Evolutionary conservation across 2,888 invertebrate genomes (phyloP), one percentile per base, ranked within the genome.

Genomic region (Serrognathus titanus): DNA sequence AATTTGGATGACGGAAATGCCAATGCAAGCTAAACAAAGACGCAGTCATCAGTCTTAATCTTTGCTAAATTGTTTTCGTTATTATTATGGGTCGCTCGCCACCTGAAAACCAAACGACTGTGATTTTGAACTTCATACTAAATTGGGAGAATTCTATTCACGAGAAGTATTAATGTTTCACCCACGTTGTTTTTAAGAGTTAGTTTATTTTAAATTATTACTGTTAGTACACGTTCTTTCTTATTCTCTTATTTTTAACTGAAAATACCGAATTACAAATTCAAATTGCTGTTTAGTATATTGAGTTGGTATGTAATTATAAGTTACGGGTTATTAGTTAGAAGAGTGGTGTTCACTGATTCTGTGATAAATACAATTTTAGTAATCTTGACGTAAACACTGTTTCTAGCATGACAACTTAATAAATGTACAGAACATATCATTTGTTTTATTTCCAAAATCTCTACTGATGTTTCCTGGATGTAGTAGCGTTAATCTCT

Each of bases 321-420:
- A 63, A 66, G 62, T 69, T 73, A 76, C 75, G 75, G 77, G 75
- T 75, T 74, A 75, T 73, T 72, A 71, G 70, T 66, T 70, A 64
- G 65, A 68, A 72, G 67, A 69, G 67, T 69, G 70, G 77, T 78
- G 77, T 78, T 78, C 78, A 78, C 77, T 75, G 74, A 77, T 78
- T 76, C 78, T 78, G 78, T 78, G 78, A 77, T 77, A 77, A 77
- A 76, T 73, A 77, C 74, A 76, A 74, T 76, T 76, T 77, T 76
- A 76, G 75, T 76, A 77, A 75, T 69, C 72, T 73, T 77, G 72
- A 76, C 72, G 74, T 76, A 75, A 76, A 76, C 75, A 76, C 73
- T 76, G 75, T 77, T 77, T 77, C 74, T 77, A 76, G 75, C 75
- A 77, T 76, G 75, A 77, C 75, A 75, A 74, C 71, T 71, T 71